phyloP scores from a whole-genome alignment of 2,888 invertebrate species.

The Lasioglossum figueresi region DNA sequence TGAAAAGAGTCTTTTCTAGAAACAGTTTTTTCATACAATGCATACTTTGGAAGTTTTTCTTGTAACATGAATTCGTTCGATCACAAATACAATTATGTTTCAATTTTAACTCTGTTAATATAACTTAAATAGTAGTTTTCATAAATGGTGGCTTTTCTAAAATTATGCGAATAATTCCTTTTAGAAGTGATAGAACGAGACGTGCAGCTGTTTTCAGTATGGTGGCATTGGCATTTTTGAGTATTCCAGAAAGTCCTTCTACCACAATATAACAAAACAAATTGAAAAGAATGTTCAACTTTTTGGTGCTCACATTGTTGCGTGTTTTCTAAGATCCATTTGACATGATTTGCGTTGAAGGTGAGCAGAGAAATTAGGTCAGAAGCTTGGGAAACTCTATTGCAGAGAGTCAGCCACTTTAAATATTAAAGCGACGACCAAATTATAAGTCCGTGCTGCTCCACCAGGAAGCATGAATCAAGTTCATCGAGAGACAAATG shows the following conservation, averaged over 20 bases:
- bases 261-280: neutral
- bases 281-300: neutral
- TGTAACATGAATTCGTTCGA: neutral
- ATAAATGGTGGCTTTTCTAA: no score
- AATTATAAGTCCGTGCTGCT: neutral
- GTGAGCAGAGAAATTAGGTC: neutral
- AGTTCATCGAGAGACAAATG: conserved; percentile 10
- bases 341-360: neutral
- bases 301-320: neutral
- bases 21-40: no score
- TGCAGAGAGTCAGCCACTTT: neutral
- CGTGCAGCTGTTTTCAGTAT: no score
- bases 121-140: no score
- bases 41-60: neutral
- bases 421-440: conserved; percentile 6
- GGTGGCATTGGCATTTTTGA: neutral
- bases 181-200: no score
- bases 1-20: no score
- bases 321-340: neutral
- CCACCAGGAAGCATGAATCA: neutral
- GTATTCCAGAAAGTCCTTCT: neutral
- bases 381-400: neutral
- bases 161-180: no score
- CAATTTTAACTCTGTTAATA: neutral
- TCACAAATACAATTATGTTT: neutral